phyloP scores from a whole-genome alignment of 2,113 vertebrate species.

The Corythaeola cristata region DNA sequence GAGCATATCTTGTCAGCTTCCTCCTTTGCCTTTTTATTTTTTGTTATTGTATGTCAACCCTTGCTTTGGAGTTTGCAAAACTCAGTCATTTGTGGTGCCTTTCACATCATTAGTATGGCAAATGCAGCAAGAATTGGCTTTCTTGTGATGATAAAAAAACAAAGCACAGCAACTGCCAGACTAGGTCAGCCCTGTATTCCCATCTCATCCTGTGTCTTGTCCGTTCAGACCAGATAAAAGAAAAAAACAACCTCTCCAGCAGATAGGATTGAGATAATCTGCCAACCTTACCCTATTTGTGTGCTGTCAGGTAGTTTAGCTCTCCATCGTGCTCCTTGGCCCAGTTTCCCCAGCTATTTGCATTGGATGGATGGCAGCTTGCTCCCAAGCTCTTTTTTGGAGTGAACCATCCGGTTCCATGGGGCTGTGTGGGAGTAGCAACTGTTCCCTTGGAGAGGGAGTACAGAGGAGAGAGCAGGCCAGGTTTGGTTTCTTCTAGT shows the following conservation, averaged over 20 bases:
- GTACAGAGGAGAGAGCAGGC: not conserved
- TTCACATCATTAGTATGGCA: not conserved
- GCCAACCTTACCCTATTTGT: not conserved
- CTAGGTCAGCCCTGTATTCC: not conserved
- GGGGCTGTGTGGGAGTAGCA: not conserved
- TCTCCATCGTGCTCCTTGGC: not conserved
- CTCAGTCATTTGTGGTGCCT: not conserved
- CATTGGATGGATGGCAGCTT: not conserved
- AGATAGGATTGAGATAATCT: not conserved
- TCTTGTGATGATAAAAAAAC: not conserved
- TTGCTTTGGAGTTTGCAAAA: constrained; percentile 12
- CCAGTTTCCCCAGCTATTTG: not conserved
- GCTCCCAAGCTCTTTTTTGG: not conserved
- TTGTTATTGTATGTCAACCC: not conserved
- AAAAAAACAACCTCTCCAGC: not conserved
- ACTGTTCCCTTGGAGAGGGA: not conserved
- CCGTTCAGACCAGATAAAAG: not conserved
- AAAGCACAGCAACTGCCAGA: not conserved
- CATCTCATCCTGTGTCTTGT: not conserved
- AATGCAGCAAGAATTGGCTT: not conserved
- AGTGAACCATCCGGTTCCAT: not conserved
- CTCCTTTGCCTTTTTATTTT: constrained; percentile 10
- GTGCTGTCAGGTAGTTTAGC: not conserved
- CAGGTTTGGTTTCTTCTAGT: not conserved
- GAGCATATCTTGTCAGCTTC: constrained; percentile 13